Conservation (phyloP, 2,797 vertebrate species). For the Anas bahamensis region DNA sequence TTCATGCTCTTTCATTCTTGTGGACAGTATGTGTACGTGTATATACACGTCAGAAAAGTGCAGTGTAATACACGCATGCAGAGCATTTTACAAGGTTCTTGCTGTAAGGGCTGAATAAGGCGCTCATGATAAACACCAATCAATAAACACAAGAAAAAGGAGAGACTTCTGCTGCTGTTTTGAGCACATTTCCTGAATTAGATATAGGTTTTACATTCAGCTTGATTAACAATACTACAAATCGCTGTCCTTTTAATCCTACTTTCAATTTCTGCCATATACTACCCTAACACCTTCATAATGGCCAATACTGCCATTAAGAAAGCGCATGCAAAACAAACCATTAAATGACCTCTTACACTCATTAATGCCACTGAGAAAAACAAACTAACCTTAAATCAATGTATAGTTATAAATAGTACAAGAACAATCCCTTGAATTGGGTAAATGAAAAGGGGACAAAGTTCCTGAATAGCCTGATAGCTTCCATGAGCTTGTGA, state of each 20-base stretch:
- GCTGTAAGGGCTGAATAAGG: conserved; percentile 10
- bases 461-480: background rate
- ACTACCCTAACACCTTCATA: background rate
- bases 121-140: background rate
- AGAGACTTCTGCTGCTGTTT: background rate
- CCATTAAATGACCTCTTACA: background rate
- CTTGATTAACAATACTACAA: background rate
- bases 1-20: background rate
- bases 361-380: background rate
- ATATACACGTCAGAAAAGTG: background rate
- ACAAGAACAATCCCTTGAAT: background rate
- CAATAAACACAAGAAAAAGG: background rate
- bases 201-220: background rate
- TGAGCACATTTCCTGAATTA: background rate
- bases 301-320: background rate
- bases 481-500: background rate
- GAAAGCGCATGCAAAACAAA: background rate
- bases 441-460: background rate
- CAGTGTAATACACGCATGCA: background rate
- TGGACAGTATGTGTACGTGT: background rate
- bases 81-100: conserved; percentile 4
- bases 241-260: background rate
- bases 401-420: background rate
- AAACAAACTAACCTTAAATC: background rate
- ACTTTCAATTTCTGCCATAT: background rate